Conservation (phyloP, 2,888 invertebrate genomes). For the Leucozona laternaria region DNA sequence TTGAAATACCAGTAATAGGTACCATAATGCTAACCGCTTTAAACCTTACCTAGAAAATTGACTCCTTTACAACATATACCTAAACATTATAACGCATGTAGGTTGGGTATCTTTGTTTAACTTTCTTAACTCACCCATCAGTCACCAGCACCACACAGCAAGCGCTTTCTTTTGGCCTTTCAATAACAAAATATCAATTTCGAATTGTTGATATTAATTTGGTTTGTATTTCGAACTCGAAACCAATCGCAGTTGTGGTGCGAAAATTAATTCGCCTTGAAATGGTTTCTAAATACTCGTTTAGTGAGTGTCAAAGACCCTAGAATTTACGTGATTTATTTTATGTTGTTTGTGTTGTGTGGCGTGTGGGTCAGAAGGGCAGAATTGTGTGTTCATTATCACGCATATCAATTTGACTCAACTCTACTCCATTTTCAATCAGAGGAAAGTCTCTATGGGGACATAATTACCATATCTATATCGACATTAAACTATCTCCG, state of each 20-base stretch:
- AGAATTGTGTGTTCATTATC: constrained; percentile 52
- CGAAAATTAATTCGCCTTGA: constrained; percentile 40
- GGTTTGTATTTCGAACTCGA: constrained; percentile 26
- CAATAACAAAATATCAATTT: constrained; percentile 64
- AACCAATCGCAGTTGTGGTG: constrained; percentile 37
- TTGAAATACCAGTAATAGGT: constrained; percentile 1
- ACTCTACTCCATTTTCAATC: neutral
- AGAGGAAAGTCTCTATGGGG: neutral
- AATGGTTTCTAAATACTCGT: constrained; percentile 11
- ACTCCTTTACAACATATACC: too few species aligned
- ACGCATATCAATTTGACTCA: constrained; percentile 15
- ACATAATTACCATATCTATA: neutral
- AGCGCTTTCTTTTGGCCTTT: constrained; percentile 49
- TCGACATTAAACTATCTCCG: neutral
- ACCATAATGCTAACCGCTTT: constrained; percentile 34
- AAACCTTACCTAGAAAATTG: constrained; percentile 35
- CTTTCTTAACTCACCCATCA: neutral
- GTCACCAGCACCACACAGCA: neutral
- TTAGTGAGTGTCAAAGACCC: constrained; percentile 43
- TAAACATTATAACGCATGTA: too few species aligned
- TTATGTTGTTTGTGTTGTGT: neutral
- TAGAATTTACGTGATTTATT: neutral
- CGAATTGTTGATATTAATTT: constrained; percentile 1
- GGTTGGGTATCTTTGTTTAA: constrained; percentile 27
- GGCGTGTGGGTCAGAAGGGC: neutral